These are phyloP conservation scores for Ricordea florida DNA, from an alignment of 92 coral and sea anemone genomes.

Conservation along the genomic window DNA sequence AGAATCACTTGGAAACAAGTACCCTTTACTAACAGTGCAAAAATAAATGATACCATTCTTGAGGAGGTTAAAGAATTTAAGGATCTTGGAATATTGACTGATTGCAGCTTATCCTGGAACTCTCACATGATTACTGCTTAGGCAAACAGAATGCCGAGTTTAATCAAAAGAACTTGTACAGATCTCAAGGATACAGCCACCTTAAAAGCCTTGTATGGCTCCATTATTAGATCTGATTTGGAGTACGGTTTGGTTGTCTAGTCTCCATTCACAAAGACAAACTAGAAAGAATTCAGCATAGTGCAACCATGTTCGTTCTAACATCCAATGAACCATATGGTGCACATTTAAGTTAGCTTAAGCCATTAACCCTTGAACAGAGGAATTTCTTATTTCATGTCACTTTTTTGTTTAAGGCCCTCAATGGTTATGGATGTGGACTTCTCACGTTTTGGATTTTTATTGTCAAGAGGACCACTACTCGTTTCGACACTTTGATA, in stretches of 20 bases:
- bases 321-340: background rate
- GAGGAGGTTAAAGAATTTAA: conserved; percentile 20
- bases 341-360: background rate
- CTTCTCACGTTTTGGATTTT: background rate
- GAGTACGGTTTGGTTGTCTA: conserved; percentile 27
- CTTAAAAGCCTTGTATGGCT: conserved; percentile 22
- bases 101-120: background rate
- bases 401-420: conserved; percentile 3
- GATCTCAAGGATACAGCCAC: conserved; percentile 22
- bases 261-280: conserved; percentile 26
- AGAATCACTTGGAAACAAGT: conserved; percentile 9
- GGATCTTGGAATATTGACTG: conserved; percentile 6
- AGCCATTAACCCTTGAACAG: conserved; percentile 1
- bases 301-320: conserved; percentile 17
- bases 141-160: conserved; percentile 30
- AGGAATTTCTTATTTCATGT: background rate
- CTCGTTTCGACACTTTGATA: too few relatives aligned
- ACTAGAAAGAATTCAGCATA: conserved; percentile 30
- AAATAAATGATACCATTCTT: background rate
- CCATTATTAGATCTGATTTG: conserved; percentile 37
- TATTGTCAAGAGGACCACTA: conserved; percentile 1
- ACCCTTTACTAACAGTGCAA: background rate
- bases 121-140: conserved; percentile 24
- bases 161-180: conserved; percentile 26
- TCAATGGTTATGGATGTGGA: background rate